Evolutionary conservation across 1,140 invertebrate genomes (phyloP), one percentile per base, ranked within the genome.

Genomic region (Carcinoscorpius rotundicauda): DNA sequence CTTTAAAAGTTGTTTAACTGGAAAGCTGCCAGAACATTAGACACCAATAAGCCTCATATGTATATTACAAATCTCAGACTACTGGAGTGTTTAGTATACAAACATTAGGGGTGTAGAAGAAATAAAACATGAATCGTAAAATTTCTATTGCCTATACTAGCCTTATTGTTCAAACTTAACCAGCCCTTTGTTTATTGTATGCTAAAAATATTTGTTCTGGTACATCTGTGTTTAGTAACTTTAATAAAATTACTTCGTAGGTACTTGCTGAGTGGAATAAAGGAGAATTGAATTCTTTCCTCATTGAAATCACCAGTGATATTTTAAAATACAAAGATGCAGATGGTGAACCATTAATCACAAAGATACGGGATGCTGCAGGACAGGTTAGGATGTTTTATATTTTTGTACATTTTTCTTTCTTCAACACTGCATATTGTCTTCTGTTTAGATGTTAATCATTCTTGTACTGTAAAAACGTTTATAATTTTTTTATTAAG

Each of bases 281-380:
- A 73, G 86, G 86, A 52, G 94, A 97, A 76, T 76, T 99, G 53
- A 90, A 98, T 75, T 99, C 97, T 11, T 99, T 98, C 78, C 81
- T 99, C 0, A 98, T 99, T 72, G 97, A 99, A 79, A 99, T 99
- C 67, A 98, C 97, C 0, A 83, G 86, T 59, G 91, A 99, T 73
- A 99, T 99, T 73, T 79, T 99, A n/a, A 88, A 87, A 69, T 99
- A 84, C 74, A 95, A 95, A 75, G 91, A 98, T 73, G 73, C 78
- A 1, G 85, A 94, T 77, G 93, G 93, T 77, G 72, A 83, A 60
- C 85, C 85, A 72, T 76, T 99, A 29, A 78, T 99, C 49, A 90
- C 93, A 55, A 89, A 97, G 76, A 99, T 99, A 66, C 81, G 87
- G 3, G 97, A 99, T 76, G 85, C 89, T 8, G 97, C 97, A 52